Conservation (phyloP, 2,113 vertebrate species). For the Indri indri region DNA sequence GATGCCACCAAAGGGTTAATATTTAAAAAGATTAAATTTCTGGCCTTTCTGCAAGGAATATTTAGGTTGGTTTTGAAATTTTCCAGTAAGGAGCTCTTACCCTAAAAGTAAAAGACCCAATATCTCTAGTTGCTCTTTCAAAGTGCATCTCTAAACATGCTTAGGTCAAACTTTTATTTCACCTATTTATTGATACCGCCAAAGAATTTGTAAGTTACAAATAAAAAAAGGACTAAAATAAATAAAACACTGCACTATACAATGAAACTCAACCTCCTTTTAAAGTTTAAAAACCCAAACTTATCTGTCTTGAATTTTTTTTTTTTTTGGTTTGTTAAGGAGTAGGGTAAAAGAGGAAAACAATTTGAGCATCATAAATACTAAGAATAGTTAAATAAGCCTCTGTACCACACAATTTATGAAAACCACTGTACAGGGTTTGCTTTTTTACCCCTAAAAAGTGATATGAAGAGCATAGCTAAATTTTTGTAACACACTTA, state of each 20-base stretch:
- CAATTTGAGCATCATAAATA: conserved; percentile 38
- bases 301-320: neutral
- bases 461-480: conserved; percentile 29
- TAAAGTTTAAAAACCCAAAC: conserved; percentile 13
- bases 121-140: neutral
- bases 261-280: neutral
- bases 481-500: conserved; percentile 50
- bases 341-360: conserved; percentile 14
- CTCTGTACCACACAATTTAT: neutral
- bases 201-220: conserved; percentile 1
- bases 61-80: conserved; percentile 66
- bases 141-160: conserved; percentile 26
- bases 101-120: neutral
- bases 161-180: conserved; percentile 44
- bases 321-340: neutral
- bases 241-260: neutral
- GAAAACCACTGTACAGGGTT: neutral
- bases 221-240: neutral
- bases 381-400: neutral
- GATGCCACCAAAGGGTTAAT: conserved; percentile 87
- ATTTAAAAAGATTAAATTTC: conserved; percentile 88
- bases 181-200: neutral
- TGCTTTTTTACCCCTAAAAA: neutral
- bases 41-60: conserved; percentile 77
- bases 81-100: neutral